Base-by-base conservation (phyloP, 2,113 vertebrate genomes). In the Gymnobelideus leadbeateri region DNA sequence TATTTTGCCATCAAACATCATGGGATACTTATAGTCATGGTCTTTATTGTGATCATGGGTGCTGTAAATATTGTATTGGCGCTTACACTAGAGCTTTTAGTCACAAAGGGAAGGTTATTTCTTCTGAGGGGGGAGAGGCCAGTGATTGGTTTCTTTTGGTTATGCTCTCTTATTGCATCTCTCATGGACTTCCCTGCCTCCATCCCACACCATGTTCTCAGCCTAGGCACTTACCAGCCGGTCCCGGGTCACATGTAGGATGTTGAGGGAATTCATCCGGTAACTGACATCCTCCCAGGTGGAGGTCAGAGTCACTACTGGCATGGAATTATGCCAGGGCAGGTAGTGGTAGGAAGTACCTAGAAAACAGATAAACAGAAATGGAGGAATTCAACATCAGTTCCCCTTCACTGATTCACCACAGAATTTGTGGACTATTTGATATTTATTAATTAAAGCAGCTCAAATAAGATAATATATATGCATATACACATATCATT, bases 281-380 rank as follows among this genome's bases (percentile, higher is more conserved):
- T 98, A 96, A 53, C 96, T 23, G 0, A 97, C 5, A 0, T 99
- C 98, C 92, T 99, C 98, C 98, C 99, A 99, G 11, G 19, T 91
- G 0, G 97, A 98, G 28, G 98, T 98, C 95, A 99, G 68, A 0
- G 98, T 98, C 9, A 91, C 98, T 5, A 99, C 98, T 0, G 98
- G 99, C 28, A 99, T 99, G 90, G 95, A 98, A 94, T 98, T 94
- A 0, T 98, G 96, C 99, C 99, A 99, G 0, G 98, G 98, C 92
- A 99, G 96, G 11, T 98, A 98, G 89, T 98, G 96, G 47, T 99
- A 99, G 77, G 89, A 93, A 84, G 97, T 98, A 0, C 98, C 98
- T 99, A 97, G 51, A 91, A 93, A 50, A 94, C 3, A 94, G 43
- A 96, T 51, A 90, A 21, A 61, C 0, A 49, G 89, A 51, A 90